phyloP scores from a whole-genome alignment of 2,888 invertebrate genomes.

The Drosophila diplacantha region DNA sequence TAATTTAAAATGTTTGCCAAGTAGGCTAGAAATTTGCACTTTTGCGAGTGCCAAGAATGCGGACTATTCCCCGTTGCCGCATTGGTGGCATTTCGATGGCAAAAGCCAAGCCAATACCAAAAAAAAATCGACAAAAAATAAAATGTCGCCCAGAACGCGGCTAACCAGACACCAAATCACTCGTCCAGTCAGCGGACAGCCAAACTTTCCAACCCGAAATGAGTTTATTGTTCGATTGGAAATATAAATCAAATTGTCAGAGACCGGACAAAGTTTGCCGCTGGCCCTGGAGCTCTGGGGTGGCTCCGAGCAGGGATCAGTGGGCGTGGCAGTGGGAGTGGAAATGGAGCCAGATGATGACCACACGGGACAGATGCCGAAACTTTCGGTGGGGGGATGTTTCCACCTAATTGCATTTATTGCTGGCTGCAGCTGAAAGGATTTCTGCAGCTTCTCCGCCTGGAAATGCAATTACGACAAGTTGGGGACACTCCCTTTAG shows the following conservation, averaged over 20 bases:
- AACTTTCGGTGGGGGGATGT: conserved; percentile 14
- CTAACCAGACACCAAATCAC: conserved; percentile 48
- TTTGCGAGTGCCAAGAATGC: conserved; percentile 34
- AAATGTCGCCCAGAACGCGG: conserved; percentile 28
- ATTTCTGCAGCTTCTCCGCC: conserved; percentile 21
- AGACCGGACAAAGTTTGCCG: conserved; percentile 42
- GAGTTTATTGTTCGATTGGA: conserved; percentile 62
- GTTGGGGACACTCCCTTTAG: conserved; percentile 17
- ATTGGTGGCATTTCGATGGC: conserved; percentile 30
- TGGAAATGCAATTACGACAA: conserved; percentile 32
- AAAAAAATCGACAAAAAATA: conserved; percentile 1
- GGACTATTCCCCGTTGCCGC: conserved; percentile 24
- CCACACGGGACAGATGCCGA: conserved; percentile 36
- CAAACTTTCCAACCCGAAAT: conserved; percentile 33
- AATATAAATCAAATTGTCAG: conserved; percentile 64
- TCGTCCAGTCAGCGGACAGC: conserved; percentile 23
- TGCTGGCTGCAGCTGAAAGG: conserved; percentile 38
- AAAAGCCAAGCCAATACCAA: conserved; percentile 3
- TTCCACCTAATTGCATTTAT: conserved; percentile 55
- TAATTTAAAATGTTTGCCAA: conserved; percentile 12
- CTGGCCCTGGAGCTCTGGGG: conserved; percentile 35
- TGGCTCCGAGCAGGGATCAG: conserved; percentile 5
- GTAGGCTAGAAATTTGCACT: conserved; percentile 19
- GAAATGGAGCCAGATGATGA: conserved; percentile 31
- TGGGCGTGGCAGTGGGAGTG: conserved; percentile 6